Evolutionary conservation across 2,888 invertebrate species (phyloP), one percentile per base, ranked within the genome.

Genomic region (Heteromurus nitidus): DNA sequence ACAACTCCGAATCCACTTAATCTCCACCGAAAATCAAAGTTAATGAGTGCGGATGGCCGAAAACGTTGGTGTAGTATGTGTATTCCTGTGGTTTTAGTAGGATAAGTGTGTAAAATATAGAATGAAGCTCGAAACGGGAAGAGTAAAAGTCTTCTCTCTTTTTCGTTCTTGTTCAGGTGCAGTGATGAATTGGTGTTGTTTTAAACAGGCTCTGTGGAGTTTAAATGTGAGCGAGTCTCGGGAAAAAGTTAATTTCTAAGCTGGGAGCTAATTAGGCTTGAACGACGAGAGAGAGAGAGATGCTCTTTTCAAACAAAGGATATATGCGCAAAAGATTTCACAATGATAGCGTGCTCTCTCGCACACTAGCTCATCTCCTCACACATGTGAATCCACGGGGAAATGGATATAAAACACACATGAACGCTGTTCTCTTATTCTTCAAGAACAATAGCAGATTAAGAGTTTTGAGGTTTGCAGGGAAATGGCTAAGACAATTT

Each of bases 181-280:
- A 36, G 60, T 70, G 70, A 70, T 70, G 70, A 70, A 70, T 70
- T 36, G 58, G 58, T 70, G 30, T 44, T 42, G 16, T 47, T 22
- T 30, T 53, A 44, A 70, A 70, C 42, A 60, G 44, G 70, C 70
- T 55, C 30, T 31, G 22, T 26, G 28, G 31, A 42, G 69, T 69
- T 55, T 36, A 55, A 69, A 42, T 26, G n/a, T 42, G 42, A 68
- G 30, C 50, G 68, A 68, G 47, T 20, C n/a, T n/a, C n/a, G n/a
- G n/a, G 47, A 44, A 20, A 69, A 58, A 70, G 70, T 60, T 70
- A 70, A 70, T 70, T 70, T 70, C 60, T 58, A 58, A 42, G 70
- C 53, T 70, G 58, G 42, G 28, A 70, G 70, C 70, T 58, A 70
- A 70, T 70, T 70, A 70, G 44, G 55, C 70, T 60, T 60, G 53